Evolutionary conservation across 2,113 vertebrate species (phyloP).

Genomic region (Sylvilagus bachmani): DNA sequence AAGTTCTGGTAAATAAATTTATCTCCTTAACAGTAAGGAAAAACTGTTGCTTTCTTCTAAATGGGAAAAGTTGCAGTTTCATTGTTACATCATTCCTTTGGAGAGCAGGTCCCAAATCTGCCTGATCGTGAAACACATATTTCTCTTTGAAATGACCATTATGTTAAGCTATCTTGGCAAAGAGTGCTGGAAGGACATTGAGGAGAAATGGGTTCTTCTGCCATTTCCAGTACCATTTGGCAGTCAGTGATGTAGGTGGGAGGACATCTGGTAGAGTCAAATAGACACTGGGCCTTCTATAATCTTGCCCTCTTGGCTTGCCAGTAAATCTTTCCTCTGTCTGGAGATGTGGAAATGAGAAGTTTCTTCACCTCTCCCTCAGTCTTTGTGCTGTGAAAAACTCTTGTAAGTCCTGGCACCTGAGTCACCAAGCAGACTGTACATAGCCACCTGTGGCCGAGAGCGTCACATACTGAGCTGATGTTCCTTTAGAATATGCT

Average conservation of each 20-base stretch:
- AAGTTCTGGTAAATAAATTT: neutral
- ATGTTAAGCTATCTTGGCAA: neutral
- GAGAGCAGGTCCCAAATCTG: neutral
- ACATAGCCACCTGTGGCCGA: neutral
- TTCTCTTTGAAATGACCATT: neutral
- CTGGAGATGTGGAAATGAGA: no score
- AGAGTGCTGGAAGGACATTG: neutral
- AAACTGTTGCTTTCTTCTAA: neutral
- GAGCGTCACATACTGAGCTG: neutral
- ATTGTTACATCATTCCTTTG: neutral
- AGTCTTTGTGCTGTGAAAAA: neutral
- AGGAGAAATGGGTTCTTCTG: neutral
- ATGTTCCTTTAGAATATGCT: neutral
- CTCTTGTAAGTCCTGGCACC: neutral
- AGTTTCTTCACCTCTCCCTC: neutral
- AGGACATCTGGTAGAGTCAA: neutral
- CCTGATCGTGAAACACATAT: neutral
- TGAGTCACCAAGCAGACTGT: neutral
- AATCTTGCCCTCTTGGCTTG: no score
- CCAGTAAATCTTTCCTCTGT: no score
- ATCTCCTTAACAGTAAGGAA: neutral
- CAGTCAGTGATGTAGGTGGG: neutral
- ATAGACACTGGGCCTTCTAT: no score
- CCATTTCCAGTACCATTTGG: neutral
- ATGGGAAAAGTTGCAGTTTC: neutral